Conservation (phyloP, 2,797 vertebrate genomes). For the Lophius americanus region DNA sequence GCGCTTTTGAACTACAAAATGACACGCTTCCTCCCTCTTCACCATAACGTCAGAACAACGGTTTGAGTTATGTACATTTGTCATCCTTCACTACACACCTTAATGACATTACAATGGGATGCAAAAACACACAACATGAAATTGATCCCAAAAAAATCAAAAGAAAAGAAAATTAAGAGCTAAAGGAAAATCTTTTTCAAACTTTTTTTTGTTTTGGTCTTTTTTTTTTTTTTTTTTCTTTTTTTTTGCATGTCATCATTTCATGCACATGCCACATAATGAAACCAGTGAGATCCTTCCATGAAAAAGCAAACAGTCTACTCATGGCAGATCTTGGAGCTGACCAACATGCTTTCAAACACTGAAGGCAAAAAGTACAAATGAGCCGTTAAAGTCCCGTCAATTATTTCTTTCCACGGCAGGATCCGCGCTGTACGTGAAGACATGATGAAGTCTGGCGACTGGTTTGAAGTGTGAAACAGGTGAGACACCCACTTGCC, state of each 20-base stretch:
- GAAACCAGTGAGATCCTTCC: conserved; percentile 83
- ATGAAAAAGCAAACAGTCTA: conserved; percentile 76
- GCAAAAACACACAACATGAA: conserved; percentile 76
- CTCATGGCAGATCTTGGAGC: conserved; percentile 57
- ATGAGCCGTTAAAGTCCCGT: conserved; percentile 56
- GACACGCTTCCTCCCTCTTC: conserved; percentile 49
- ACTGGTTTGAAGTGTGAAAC: conserved; percentile 71
- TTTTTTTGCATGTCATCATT: conserved; percentile 74
- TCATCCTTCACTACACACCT: conserved; percentile 73
- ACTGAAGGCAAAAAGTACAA: conserved; percentile 66
- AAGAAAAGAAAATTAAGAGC: conserved; percentile 58
- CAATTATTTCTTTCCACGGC: conserved; percentile 53
- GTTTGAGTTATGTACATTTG: conserved; percentile 81
- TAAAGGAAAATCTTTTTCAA: conserved; percentile 60
- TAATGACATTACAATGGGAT: conserved; percentile 78
- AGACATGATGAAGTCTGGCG: conserved; percentile 65
- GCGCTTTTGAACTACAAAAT: conserved; percentile 74
- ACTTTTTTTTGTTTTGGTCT: conserved; percentile 29
- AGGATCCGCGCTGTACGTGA: conserved; percentile 66
- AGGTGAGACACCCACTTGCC: conserved; percentile 65
- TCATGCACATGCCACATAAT: conserved; percentile 82
- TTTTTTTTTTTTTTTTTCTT: conserved; percentile 27
- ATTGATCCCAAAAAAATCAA: conserved; percentile 62
- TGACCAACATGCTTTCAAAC: conserved; percentile 68
- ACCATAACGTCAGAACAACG: conserved; percentile 75